phyloP scores from a whole-genome alignment of 1,140 invertebrate species.

The Drosophila varians region DNA sequence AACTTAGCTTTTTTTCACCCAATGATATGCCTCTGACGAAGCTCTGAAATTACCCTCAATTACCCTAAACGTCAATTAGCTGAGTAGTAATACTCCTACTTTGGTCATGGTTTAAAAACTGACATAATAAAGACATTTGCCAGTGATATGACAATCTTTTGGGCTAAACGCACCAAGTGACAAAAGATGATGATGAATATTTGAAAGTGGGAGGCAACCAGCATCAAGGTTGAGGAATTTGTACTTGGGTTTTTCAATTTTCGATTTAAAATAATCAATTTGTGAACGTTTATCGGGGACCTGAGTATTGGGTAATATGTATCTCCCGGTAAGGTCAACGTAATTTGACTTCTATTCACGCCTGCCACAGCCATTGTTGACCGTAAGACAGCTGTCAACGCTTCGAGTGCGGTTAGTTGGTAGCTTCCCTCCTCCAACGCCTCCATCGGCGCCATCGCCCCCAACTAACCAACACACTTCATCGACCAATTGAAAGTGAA shows the following conservation, averaged over 20 bases:
- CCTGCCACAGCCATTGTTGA: slow-evolving; percentile 37
- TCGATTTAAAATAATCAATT: background rate
- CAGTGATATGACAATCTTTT: slow-evolving; percentile 37
- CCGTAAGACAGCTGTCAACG: slow-evolving; percentile 39
- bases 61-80: slow-evolving; percentile 38
- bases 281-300: background rate
- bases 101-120: slow-evolving; percentile 38
- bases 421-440: slow-evolving; percentile 1
- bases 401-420: slow-evolving; percentile 39
- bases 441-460: background rate
- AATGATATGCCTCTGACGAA: slow-evolving; percentile 17
- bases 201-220: background rate
- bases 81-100: slow-evolving; percentile 18
- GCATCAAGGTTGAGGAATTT: slow-evolving; percentile 19
- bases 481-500: slow-evolving; percentile 50
- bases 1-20: background rate
- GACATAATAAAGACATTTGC: slow-evolving; percentile 40
- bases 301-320: slow-evolving; percentile 19
- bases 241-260: slow-evolving; percentile 4
- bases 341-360: slow-evolving; percentile 49
- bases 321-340: slow-evolving; percentile 29
- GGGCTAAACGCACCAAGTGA: slow-evolving; percentile 30
- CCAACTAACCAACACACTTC: too few species aligned
- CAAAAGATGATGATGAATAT: slow-evolving; percentile 17
- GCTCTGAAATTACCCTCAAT: slow-evolving; percentile 38